Base-by-base conservation (phyloP, 2,888 invertebrate species). In the Autographa pulchrina region DNA sequence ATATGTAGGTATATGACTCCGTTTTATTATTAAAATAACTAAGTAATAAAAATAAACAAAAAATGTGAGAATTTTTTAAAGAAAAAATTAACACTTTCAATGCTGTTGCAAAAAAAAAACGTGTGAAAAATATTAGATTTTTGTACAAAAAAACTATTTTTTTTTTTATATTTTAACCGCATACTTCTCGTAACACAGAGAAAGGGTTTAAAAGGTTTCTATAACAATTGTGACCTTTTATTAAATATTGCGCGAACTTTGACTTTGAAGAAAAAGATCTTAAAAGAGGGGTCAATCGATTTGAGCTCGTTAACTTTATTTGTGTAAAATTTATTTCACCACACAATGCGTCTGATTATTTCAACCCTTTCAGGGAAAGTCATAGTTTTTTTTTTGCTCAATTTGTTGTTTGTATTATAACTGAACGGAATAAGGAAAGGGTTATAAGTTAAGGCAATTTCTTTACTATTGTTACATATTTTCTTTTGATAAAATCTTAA, bases 161-260 rank as follows among this genome's bases (percentile, higher is more conserved):
- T 48, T n/a, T 48, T 25, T 56, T 56, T 25, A 9, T 18, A 20
- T 20, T 0, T 11, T 9, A 54, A 18, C 20, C 25, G 2, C 8
- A 20, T 54, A 13, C 13, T 13, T 56, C 25, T 13, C 48, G 0
- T 7, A 48, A 48, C 18, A 56, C 11, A 56, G 0, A 11, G 20
- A 20, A 56, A 20, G 54, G 54, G 54, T 56, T 25, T 13, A 20
- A 25, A 8, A 20, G 3, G 3, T 54, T 20, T 3, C 25, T 13
- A 25, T 9, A 25, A 25, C 25, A 25, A 20, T 56, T 25, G 20
- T 56, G 54, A 56, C 54, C 54, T 56, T 81, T 78, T 68, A 25
- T 63, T 8, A 64, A 32, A 14, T 72, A 72, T 65, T 69, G 56
- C 20, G 63, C 62, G 70, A 83, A 67, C 81, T 82, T 83, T 81